phyloP scores from a whole-genome alignment of 2,888 invertebrate genomes.

The Timandra comae region DNA sequence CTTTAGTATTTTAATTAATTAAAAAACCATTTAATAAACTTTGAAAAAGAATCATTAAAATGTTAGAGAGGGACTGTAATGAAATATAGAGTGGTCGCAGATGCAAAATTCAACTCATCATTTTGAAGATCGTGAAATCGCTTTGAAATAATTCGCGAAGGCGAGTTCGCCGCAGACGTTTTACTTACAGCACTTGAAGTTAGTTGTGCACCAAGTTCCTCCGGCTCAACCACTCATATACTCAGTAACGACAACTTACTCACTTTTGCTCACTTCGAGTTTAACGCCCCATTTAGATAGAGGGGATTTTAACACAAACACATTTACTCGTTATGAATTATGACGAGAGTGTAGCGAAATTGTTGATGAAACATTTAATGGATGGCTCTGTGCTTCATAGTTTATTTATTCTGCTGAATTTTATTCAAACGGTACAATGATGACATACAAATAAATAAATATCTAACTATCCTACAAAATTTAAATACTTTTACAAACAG shows the following conservation, averaged over 20 bases:
- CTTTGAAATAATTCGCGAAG: slow-evolving; percentile 59
- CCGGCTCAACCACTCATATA: slow-evolving; percentile 52
- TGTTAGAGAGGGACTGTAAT: slow-evolving; percentile 1
- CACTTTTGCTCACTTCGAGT: slow-evolving; percentile 46
- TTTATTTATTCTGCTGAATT: too few species aligned
- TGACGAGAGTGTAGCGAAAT: slow-evolving; percentile 3
- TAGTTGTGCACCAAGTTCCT: slow-evolving; percentile 50
- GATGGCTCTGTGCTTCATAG: too few species aligned
- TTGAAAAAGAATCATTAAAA: background rate
- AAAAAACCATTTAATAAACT: background rate
- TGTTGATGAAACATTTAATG: too few species aligned
- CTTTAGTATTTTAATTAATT: background rate
- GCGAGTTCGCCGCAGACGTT: slow-evolving; percentile 53
- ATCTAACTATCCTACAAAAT: too few species aligned
- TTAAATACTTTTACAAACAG: too few species aligned
- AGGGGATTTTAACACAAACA: slow-evolving; percentile 22
- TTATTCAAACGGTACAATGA: too few species aligned
- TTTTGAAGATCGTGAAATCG: slow-evolving; percentile 58
- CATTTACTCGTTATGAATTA: slow-evolving; percentile 16
- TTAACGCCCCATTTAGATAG: slow-evolving; percentile 28
- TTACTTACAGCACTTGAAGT: slow-evolving; percentile 55
- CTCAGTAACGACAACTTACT: slow-evolving; percentile 54
- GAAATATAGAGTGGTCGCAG: slow-evolving; percentile 22
- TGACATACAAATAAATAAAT: too few species aligned
- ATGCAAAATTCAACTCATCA: slow-evolving; percentile 51